Percentiles rank a stretch among this genome's conserved stretches.
Evolutionary conservation across 2,888 invertebrate genomes (phyloP).

Genomic region (Melanostoma mellinum): DNA sequence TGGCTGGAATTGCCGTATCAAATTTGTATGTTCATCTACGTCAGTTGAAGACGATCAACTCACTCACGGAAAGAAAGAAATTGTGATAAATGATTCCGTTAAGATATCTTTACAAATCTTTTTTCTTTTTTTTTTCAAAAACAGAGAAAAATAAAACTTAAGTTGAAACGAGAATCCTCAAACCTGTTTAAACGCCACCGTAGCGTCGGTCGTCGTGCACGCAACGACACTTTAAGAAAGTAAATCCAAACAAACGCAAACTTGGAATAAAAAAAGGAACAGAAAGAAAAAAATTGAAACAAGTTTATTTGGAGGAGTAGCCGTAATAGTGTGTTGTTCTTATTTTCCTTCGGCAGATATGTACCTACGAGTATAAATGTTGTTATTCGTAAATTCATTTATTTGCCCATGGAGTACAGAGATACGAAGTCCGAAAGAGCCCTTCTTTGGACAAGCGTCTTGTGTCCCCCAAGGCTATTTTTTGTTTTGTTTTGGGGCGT

Average conservation of each 20-base stretch:
- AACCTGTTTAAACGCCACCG: conserved; percentile 43
- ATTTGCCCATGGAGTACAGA: neutral
- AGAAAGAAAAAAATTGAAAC: conserved; percentile 45
- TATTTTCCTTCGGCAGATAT: neutral
- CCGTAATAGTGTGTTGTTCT: conserved; percentile 23
- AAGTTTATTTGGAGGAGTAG: conserved; percentile 68
- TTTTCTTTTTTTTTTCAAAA: neutral
- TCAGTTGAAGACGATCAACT: conserved; percentile 44
- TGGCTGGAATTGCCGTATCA: conserved; percentile 55
- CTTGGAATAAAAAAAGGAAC: neutral
- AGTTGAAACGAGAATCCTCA: conserved; percentile 3
- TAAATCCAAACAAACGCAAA: conserved; percentile 24
- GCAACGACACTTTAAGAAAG: conserved; percentile 67
- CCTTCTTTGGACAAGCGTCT: conserved; percentile 34
- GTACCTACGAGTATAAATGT: neutral
- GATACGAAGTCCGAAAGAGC: conserved; percentile 3
- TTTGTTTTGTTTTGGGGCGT: conserved; percentile 58
- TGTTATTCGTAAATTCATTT: conserved; percentile 12
- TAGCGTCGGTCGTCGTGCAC: conserved; percentile 13
- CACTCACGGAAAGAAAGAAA: conserved; percentile 59
- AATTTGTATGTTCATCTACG: conserved; percentile 50
- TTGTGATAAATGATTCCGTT: conserved; percentile 63
- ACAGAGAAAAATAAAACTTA: neutral
- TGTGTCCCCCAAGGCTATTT: conserved; percentile 65
- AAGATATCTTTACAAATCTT: conserved; percentile 63